Base-by-base conservation (phyloP, 2,113 vertebrate species). In the Salvelinus sp. region DNA sequence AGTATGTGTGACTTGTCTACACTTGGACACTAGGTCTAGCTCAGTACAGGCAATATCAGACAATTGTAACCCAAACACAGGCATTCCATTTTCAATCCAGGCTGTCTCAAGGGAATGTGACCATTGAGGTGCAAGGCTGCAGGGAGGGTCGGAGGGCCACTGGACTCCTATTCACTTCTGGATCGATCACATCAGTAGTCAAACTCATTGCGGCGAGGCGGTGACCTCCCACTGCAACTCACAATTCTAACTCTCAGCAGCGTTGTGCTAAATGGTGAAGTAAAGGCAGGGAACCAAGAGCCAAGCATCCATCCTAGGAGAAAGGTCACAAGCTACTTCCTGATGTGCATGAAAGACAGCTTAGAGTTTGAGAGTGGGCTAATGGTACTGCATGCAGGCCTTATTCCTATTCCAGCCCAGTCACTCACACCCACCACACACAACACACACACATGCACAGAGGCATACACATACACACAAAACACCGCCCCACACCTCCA, bases 241-340 rank as follows among this genome's bases (percentile, higher is more conserved):
- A 72, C 6, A 22, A 64, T 83, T 81, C 28, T 76, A 68, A 79
- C 76, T 78, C 68, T 57, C 63, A 77, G 38, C 38, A 2, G 66
- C 2, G 7, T 54, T 78, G 62, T 70, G 27, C 73, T 69, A 22
- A 44, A 69, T 79, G 65, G 68, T 44, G 69, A 44, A 69, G 70
- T 69, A 28, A 60, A 28, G 76, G 13, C 69, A 16, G 33, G 48
- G 73, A 78, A 75, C 76, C 23, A 58, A 44, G 74, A 80, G 79
- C 48, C 73, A 68, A 38, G 38, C 38, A 33, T 48, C 22, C 48
- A 76, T 80, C 77, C 63, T 69, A 48, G n/a, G 63, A 79, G 76
- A 78, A 84, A 86, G 82, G 81, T 80, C 79, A 85, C 76, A 3
- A 44, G 72, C 72, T 72, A 27, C 14, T 57, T 64, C 68, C 79